Conservation (phyloP, 1,140 invertebrate species). For the Penaeus chinensis region DNA sequence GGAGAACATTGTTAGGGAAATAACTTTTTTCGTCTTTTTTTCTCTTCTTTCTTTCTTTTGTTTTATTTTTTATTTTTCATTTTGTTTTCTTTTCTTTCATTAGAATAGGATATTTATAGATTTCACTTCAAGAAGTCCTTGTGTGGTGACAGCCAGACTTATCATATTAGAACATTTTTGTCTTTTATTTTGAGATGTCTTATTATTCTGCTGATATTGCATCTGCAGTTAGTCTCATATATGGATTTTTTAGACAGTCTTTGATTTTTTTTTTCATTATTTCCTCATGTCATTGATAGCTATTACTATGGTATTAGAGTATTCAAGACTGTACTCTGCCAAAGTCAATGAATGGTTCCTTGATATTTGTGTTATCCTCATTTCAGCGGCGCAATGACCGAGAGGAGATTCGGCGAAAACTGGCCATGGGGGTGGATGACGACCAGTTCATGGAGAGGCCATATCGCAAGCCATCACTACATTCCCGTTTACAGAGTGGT, state of each 20-base stretch:
- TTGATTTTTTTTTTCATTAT: background rate
- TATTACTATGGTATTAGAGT: background rate
- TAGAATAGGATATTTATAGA: too few species aligned
- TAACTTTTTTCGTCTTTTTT: background rate
- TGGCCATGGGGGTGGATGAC: conserved; percentile 87
- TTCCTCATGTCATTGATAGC: background rate
- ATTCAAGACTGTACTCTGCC: conserved; percentile 4
- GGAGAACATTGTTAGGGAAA: background rate
- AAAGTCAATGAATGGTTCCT: too few species aligned
- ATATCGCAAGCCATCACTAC: conserved; percentile 83
- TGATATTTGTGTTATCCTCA: background rate
- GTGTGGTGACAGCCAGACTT: too few species aligned
- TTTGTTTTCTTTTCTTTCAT: background rate
- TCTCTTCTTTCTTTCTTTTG: background rate
- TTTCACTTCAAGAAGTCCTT: background rate
- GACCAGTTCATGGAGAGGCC: conserved; percentile 73
- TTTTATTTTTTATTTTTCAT: background rate
- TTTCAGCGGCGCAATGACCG: conserved; percentile 88
- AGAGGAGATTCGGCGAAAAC: conserved; percentile 87
- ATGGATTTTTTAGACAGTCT: background rate
- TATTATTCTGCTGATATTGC: too few species aligned
- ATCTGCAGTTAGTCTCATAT: too few species aligned
- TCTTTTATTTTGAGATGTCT: too few species aligned
- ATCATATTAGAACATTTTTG: too few species aligned
- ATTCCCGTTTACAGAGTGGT: conserved; percentile 88